Evolutionary conservation across 2,888 invertebrate species (phyloP), one percentile per base, ranked within the genome.

Genomic region (Hirtodrosophila cameraria): DNA sequence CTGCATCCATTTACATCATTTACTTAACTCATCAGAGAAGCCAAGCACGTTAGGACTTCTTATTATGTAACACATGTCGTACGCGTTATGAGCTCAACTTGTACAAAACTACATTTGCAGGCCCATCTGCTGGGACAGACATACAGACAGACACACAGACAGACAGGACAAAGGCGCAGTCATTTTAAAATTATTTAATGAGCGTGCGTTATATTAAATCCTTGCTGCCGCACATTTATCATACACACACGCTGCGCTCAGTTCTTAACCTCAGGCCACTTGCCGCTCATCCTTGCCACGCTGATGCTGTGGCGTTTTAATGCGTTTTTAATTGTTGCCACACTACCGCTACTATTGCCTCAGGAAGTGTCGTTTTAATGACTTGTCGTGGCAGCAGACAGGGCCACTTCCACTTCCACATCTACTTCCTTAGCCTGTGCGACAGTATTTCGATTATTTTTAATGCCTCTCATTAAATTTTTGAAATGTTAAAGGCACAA

Each of bases 151-250:
- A 39, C 45, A 27, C n/a, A 28, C 8, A 1, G 16, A 2, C 13
- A 7, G 31, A 25, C 36, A 16, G 45, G 20, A 28, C 13, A 45
- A 25, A 38, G 11, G 15, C 54, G 9, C 20, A 33, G 9, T 59
- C 62, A 57, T 76, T 86, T 75, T 66, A 72, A 33, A 66, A 72
- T 72, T 52, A 74, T 86, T 86, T 86, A 87, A 87, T 82, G 86
- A 68, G 65, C 41, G 28, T 67, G 45, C 15, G 11, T 18, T 41
- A 62, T 77, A 77, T 73, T 81, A 86, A 83, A 66, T 75, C 58
- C 63, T 49, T 53, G 48, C 30, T 45, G 59, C 85, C 87, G 70
- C 82, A 70, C 85, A 86, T 81, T 86, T 77, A 78, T 81, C 82
- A 80, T 55, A 50, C 54, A 42, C 63, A 67, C 36, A 33, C 49